These are phyloP conservation scores for Mergus octosetaceus DNA, from an alignment of 2,797 vertebrate species.

Conservation along the genomic window DNA sequence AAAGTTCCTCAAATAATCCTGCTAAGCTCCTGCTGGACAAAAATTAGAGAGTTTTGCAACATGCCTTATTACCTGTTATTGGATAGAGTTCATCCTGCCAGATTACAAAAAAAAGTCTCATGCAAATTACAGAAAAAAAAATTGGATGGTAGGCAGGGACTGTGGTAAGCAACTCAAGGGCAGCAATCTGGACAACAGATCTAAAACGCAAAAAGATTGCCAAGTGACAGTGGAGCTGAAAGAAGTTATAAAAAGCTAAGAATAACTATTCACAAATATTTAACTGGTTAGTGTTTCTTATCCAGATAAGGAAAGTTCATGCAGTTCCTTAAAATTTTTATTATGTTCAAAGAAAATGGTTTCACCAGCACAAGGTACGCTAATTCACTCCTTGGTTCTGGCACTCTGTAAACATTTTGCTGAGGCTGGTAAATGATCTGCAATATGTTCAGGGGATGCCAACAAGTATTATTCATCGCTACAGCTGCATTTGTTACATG, in stretches of 20 bases:
- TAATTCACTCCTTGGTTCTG: not conserved
- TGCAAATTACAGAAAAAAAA: slow-evolving; percentile 42
- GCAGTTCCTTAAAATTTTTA: not conserved
- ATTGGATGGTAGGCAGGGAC: not conserved
- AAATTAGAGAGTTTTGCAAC: slow-evolving; percentile 34
- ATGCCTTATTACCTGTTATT: not conserved
- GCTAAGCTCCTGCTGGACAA: slow-evolving; percentile 14
- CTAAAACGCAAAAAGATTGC: slow-evolving; percentile 3
- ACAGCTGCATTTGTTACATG: not conserved
- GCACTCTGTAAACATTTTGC: not conserved
- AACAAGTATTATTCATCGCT: not conserved
- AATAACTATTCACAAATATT: slow-evolving; percentile 12
- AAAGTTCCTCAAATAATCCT: slow-evolving; percentile 27
- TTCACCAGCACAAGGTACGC: not conserved
- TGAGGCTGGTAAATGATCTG: slow-evolving; percentile 51
- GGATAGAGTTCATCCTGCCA: not conserved
- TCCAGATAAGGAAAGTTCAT: slow-evolving; percentile 13
- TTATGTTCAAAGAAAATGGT: slow-evolving; percentile 16
- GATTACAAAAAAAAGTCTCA: not conserved
- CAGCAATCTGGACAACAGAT: not conserved
- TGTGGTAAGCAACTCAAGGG: slow-evolving; percentile 18
- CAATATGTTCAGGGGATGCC: slow-evolving; percentile 16
- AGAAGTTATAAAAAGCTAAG: slow-evolving; percentile 17
- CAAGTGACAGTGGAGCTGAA: not conserved
- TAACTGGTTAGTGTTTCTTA: not conserved